Evolutionary conservation across 1,140 invertebrate genomes (phyloP).

Genomic region (Pseudomyrmex gracilis): DNA sequence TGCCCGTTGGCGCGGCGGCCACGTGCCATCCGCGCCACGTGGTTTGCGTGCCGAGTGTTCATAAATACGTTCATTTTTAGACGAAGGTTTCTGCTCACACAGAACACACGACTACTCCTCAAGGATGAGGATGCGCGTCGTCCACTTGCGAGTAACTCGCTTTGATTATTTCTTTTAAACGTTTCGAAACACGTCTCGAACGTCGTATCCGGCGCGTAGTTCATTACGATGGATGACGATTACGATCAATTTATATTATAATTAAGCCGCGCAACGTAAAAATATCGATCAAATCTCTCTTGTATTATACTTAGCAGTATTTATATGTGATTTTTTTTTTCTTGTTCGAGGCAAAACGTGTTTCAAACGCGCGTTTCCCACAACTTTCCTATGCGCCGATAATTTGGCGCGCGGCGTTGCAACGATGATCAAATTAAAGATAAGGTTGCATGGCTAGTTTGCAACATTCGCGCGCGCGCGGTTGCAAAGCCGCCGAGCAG

Average conservation of each 20-base stretch:
- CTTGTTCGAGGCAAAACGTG: not conserved
- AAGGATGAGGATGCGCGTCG: no score
- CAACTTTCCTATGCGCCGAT: slow-evolving; percentile 43
- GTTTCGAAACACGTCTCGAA: not conserved
- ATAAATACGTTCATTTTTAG: not conserved
- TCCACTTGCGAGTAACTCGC: no score
- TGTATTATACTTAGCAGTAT: not conserved
- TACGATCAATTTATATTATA: slow-evolving; percentile 54
- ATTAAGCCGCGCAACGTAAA: slow-evolving; percentile 25
- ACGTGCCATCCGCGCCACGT: slow-evolving; percentile 43
- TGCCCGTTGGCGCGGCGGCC: slow-evolving; percentile 16
- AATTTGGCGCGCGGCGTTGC: slow-evolving; percentile 42
- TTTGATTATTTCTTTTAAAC: not conserved
- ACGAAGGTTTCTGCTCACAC: no score
- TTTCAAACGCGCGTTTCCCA: slow-evolving; percentile 21
- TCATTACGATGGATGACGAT: slow-evolving; percentile 23
- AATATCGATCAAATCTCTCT: slow-evolving; percentile 19
- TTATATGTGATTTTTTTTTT: slow-evolving; percentile 30
- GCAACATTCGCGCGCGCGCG: slow-evolving; percentile 20
- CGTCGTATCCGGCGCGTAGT: not conserved
- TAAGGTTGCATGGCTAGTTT: slow-evolving; percentile 58
- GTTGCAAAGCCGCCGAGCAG: slow-evolving; percentile 45
- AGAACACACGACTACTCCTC: no score
- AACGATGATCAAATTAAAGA: slow-evolving; percentile 55
- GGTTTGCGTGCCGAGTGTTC: not conserved